These are phyloP conservation scores for Ceratosolen solmsi DNA, from an alignment of 1,140 invertebrate genomes.

Conservation along the genomic window DNA sequence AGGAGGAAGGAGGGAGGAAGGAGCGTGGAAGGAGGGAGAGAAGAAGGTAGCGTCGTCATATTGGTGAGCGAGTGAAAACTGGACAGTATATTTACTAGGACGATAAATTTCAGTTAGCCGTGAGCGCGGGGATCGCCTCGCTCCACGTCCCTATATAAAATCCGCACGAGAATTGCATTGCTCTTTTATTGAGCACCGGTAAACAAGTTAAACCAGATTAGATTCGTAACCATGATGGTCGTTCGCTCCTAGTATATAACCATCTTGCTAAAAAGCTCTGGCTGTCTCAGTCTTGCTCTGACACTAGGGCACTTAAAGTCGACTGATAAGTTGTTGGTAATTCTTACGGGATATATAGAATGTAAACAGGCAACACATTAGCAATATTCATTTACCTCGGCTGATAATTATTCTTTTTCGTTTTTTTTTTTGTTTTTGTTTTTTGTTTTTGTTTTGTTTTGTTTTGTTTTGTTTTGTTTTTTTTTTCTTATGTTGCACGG, in stretches of 20 bases:
- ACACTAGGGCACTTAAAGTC: too few species aligned
- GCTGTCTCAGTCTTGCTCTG: neutral
- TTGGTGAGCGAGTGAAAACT: slow-evolving; percentile 5
- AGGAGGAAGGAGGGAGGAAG: neutral
- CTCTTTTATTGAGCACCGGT: slow-evolving; percentile 63
- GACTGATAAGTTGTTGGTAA: too few species aligned
- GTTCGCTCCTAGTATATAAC: neutral
- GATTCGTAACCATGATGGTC: slow-evolving; percentile 56
- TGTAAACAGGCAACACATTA: too few species aligned
- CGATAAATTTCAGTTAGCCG: slow-evolving; percentile 65
- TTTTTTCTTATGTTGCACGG: too few species aligned
- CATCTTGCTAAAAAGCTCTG: neutral
- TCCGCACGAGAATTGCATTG: slow-evolving; percentile 57
- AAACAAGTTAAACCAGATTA: slow-evolving; percentile 71
- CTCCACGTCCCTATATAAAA: slow-evolving; percentile 51
- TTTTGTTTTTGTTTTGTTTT: too few species aligned
- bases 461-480: too few species aligned
- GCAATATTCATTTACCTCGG: too few species aligned
- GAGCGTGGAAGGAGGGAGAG: neutral
- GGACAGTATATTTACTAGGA: slow-evolving; percentile 57
- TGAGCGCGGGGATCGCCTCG: slow-evolving; percentile 39
- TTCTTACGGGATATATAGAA: too few species aligned
- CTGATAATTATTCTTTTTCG: too few species aligned
- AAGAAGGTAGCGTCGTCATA: neutral
- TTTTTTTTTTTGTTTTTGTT: too few species aligned